Conservation (phyloP, 2,888 invertebrate species). For the Metalampra italica region DNA sequence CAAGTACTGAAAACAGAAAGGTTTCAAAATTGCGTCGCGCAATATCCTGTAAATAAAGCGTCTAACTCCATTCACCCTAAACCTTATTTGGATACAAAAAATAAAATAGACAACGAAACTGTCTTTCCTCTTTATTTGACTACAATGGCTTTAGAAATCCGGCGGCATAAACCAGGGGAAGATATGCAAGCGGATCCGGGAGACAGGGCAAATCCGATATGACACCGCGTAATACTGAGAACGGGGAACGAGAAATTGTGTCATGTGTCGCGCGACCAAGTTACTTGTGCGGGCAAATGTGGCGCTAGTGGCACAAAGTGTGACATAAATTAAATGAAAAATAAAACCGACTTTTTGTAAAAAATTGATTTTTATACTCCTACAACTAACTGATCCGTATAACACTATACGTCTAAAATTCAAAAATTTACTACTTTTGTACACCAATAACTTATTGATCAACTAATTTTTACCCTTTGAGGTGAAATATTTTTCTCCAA, state of each 20-base stretch:
- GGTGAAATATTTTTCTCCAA: too few relatives aligned
- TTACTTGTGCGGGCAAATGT: background rate
- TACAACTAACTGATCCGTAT: too few relatives aligned
- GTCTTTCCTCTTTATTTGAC: background rate
- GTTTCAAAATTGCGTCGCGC: too few relatives aligned
- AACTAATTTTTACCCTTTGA: too few relatives aligned
- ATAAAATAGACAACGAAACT: background rate
- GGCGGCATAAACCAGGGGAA: background rate
- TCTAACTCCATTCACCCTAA: background rate
- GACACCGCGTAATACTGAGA: conserved; percentile 5
- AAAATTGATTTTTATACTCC: too few relatives aligned
- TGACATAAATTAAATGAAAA: too few relatives aligned
- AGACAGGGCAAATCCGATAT: conserved; percentile 11
- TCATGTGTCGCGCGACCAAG: background rate
- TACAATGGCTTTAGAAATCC: background rate
- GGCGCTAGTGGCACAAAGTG: background rate
- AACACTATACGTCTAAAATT: too few relatives aligned
- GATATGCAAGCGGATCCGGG: conserved; percentile 4
- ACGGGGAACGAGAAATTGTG: background rate
- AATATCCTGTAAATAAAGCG: too few relatives aligned
- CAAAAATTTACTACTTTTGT: too few relatives aligned
- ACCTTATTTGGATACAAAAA: background rate
- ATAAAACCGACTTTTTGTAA: too few relatives aligned
- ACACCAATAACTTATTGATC: too few relatives aligned
- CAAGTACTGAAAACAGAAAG: too few relatives aligned